phyloP scores from a whole-genome alignment of 2,113 vertebrate genomes.

The Pitta sordida region DNA sequence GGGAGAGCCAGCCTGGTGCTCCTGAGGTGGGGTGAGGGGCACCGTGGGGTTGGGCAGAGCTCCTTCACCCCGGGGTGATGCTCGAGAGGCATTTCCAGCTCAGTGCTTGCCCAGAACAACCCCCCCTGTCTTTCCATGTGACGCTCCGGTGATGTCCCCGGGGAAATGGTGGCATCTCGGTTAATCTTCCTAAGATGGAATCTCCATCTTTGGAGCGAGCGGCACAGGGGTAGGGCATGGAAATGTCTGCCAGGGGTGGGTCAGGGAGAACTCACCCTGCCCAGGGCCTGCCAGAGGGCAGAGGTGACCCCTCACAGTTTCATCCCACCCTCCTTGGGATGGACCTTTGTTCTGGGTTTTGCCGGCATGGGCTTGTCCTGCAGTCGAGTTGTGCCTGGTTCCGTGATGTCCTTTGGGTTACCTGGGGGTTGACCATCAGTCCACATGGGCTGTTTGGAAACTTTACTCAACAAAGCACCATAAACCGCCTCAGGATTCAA shows the following conservation, averaged over 20 bases:
- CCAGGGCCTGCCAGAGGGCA: background rate
- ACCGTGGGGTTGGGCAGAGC: rapidly evolving
- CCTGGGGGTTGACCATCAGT: background rate
- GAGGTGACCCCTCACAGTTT: rapidly evolving
- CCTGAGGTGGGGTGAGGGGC: background rate
- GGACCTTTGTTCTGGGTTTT: background rate
- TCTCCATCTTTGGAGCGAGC: background rate
- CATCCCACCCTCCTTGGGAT: background rate
- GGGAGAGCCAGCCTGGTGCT: background rate
- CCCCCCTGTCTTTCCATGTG: background rate
- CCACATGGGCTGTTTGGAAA: background rate
- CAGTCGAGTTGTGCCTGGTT: background rate
- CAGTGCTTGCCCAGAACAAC: background rate
- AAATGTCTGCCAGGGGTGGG: background rate
- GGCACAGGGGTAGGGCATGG: background rate
- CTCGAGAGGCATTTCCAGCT: background rate
- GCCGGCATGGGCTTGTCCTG: rapidly evolving
- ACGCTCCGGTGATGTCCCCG: background rate
- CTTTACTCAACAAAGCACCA: background rate
- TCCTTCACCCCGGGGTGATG: background rate
- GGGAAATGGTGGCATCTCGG: slow-evolving; percentile 44
- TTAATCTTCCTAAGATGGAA: slow-evolving; percentile 46
- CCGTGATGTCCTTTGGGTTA: background rate
- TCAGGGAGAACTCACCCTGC: background rate
- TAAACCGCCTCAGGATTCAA: background rate